phyloP scores from a whole-genome alignment of 1,140 invertebrate genomes.

The Frieseomelitta varia region DNA sequence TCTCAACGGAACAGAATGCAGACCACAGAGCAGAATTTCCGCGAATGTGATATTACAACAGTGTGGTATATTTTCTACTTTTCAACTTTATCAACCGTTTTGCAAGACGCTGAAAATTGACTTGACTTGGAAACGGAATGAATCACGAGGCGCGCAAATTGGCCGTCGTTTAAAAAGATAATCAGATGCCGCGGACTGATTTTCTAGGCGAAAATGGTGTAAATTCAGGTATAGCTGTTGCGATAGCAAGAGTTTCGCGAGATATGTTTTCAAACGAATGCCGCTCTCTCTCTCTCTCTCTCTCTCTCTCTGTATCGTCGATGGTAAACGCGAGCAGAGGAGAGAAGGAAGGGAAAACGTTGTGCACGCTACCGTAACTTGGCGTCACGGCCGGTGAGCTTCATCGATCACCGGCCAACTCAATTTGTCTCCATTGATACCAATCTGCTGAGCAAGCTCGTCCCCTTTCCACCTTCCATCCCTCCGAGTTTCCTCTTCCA shows the following conservation, averaged over 20 bases:
- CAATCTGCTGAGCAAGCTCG: constrained; percentile 81
- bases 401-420: constrained; percentile 81
- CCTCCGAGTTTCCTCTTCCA: neutral
- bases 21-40: too few relatives aligned
- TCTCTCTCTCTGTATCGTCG: neutral
- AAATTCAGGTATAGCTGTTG: constrained; percentile 24
- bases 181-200: neutral
- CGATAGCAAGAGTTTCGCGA: neutral
- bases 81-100: too few relatives aligned
- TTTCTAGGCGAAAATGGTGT: constrained; percentile 29
- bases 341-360: constrained; percentile 68
- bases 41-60: too few relatives aligned
- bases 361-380: constrained; percentile 76
- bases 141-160: too few relatives aligned
- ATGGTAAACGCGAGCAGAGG: constrained; percentile 18
- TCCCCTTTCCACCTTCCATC: constrained; percentile 50
- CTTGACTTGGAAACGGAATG: too few relatives aligned
- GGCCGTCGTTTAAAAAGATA: too few relatives aligned
- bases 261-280: constrained; percentile 47
- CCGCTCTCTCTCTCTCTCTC: constrained; percentile 8
- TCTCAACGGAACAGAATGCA: neutral
- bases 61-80: too few relatives aligned
- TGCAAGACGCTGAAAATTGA: too few relatives aligned
- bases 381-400: constrained; percentile 78
- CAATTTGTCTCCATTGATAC: constrained; percentile 82